Evolutionary conservation across 2,113 vertebrate species (phyloP), one percentile per base, ranked within the genome.

Genomic region (Neolamprologus ventralis): DNA sequence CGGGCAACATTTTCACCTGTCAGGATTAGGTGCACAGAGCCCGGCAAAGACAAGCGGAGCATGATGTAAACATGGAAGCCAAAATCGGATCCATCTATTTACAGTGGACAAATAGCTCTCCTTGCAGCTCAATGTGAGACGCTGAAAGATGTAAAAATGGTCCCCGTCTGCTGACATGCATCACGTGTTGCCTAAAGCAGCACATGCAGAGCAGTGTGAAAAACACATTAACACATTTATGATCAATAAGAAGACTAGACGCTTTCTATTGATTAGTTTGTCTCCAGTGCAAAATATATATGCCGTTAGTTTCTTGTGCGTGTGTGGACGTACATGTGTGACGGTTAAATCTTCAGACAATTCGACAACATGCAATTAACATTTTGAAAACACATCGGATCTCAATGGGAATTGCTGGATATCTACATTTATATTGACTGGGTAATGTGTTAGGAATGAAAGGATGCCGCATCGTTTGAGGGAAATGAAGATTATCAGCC

Each of bases 211-310:
- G 7, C 4, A 42, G 28, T 23, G 68, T 9, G 47, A 79, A 68
- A 58, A 40, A 40, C 19, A 40, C 33, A 68, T 68, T 8, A 35
- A 23, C 40, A 16, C 81, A 54, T 58, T 80, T 86, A 53, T 54
- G 84, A 54, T 93, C 90, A 83, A 89, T 86, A 91, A 68, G 17
- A 33, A 83, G 83, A 83, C 78, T 10, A 40, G 81, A 89, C 82
- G 57, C 92, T 88, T 89, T 58, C 55, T 91, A 95, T 91, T 79
- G 94, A 94, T 95, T 88, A 51, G 49, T 89, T 86, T 53, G 73
- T 88, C 93, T 94, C 84, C 85, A 84, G 51, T 53, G 80, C 80
- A 63, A 71, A 17, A 28, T 28, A 75, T 31, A 19, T 92, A 92
- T 94, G 65, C 90, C 84, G 60, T 80, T 57, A 60, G 58, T 73